phyloP scores from a whole-genome alignment of 1,140 invertebrate genomes.

The Drosophila obscura region DNA sequence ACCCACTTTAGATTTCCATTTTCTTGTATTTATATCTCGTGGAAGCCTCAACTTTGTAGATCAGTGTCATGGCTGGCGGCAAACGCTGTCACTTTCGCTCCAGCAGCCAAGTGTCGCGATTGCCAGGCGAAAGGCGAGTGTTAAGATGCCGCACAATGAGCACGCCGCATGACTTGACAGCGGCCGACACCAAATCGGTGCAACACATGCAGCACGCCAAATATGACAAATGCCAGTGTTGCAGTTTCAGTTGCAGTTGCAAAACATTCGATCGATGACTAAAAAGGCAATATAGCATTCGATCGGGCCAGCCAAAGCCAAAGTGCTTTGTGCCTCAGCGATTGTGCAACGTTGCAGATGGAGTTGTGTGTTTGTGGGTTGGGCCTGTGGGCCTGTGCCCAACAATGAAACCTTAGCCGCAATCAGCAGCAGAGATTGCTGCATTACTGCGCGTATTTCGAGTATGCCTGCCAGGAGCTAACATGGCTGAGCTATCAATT shows the following conservation, averaged over 20 bases:
- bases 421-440: conserved; percentile 20
- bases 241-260: conserved; percentile 48
- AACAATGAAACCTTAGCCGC: conserved; percentile 30
- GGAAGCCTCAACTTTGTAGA: conserved; percentile 25
- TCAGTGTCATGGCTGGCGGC: conserved; percentile 45
- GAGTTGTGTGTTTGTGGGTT: conserved; percentile 52
- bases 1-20: not conserved
- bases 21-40: not conserved
- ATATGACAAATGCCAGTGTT: conserved; percentile 77
- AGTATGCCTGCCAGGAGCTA: conserved; percentile 22
- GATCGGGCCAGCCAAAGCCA: conserved; percentile 24
- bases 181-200: conserved; percentile 62
- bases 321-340: not conserved
- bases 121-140: conserved; percentile 43
- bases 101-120: conserved; percentile 19
- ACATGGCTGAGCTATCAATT: conserved; percentile 18
- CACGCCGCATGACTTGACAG: conserved; percentile 57
- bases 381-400: conserved; percentile 30
- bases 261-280: conserved; percentile 58
- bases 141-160: conserved; percentile 58
- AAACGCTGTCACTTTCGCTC: conserved; percentile 74
- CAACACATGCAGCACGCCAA: conserved; percentile 70
- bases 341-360: conserved; percentile 64
- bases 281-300: conserved; percentile 63
- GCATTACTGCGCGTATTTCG: conserved; percentile 42